Conservation (phyloP, 1,140 invertebrate genomes). For the Choristoneura fumiferana region DNA sequence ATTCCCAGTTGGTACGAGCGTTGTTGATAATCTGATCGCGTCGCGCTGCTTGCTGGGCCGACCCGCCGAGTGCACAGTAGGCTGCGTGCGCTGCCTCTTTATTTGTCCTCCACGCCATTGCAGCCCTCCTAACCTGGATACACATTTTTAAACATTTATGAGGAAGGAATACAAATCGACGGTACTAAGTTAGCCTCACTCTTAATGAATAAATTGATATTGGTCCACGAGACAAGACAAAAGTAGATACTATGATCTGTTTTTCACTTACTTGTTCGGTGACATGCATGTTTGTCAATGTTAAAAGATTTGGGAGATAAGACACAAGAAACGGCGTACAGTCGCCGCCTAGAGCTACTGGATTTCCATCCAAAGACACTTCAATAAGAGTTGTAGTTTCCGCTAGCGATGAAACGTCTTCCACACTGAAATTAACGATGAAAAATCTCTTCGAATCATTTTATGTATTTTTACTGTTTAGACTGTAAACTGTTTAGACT, state of each 20-base stretch:
- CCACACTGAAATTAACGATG: conserved; percentile 81
- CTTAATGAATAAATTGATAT: no score
- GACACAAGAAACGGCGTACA: conserved; percentile 89
- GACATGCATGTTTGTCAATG: conserved; percentile 86
- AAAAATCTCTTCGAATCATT: not conserved
- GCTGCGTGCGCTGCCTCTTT: conserved; percentile 85
- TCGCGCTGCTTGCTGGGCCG: conserved; percentile 82
- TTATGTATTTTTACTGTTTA: no score
- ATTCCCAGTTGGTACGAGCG: conserved; percentile 89
- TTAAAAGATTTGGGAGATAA: conserved; percentile 84
- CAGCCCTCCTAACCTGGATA: conserved; percentile 84
- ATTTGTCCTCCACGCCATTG: conserved; percentile 86
- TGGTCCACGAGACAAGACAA: no score
- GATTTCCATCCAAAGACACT: conserved; percentile 93
- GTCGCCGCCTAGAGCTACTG: conserved; percentile 85
- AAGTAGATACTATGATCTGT: not conserved
- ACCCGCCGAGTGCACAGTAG: conserved; percentile 83
- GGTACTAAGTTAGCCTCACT: no score
- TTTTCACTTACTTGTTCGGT: conserved; percentile 81
- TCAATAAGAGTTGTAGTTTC: conserved; percentile 87
- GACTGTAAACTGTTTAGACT: no score
- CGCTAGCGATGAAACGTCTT: conserved; percentile 88
- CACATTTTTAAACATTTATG: not conserved
- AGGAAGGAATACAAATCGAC: no score
- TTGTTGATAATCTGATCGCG: conserved; percentile 89